Evolutionary conservation across 2,797 vertebrate species (phyloP).

Genomic region (Acipenser oxyrinchus): DNA sequence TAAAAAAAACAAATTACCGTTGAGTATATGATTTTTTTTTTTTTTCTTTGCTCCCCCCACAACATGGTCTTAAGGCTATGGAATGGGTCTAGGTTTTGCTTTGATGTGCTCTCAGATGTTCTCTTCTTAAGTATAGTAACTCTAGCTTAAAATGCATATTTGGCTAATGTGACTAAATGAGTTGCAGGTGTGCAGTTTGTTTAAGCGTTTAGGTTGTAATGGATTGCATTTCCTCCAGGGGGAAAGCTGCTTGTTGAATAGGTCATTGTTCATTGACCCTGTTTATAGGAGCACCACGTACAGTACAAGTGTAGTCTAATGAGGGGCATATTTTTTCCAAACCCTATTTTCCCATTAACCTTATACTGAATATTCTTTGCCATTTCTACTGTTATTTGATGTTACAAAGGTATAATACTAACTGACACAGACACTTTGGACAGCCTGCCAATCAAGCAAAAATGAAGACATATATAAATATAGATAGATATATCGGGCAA

Average conservation of each 20-base stretch:
- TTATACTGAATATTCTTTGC: no score
- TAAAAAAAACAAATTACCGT: no score
- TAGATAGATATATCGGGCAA: no score
- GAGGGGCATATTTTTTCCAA: not conserved
- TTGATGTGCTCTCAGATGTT: conserved; percentile 59
- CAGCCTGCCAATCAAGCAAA: no score
- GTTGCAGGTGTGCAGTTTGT: conserved; percentile 54
- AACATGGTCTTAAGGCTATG: conserved; percentile 15
- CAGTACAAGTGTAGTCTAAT: not conserved
- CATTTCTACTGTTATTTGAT: no score
- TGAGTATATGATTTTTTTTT: no score
- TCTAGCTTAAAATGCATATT: conserved; percentile 48
- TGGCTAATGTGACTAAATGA: conserved; percentile 51
- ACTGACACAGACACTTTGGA: no score
- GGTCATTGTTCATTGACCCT: not conserved
- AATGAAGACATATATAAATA: no score
- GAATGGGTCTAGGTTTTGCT: conserved; percentile 47
- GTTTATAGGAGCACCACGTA: not conserved
- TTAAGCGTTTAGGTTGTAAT: not conserved
- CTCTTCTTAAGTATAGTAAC: conserved; percentile 47
- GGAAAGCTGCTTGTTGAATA: not conserved
- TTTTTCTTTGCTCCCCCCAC: no score
- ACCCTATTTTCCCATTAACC: no score
- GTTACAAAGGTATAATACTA: no score
- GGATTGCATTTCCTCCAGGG: not conserved